phyloP scores from a whole-genome alignment of 2,797 vertebrate species.

The Hafferia zeledoni region DNA sequence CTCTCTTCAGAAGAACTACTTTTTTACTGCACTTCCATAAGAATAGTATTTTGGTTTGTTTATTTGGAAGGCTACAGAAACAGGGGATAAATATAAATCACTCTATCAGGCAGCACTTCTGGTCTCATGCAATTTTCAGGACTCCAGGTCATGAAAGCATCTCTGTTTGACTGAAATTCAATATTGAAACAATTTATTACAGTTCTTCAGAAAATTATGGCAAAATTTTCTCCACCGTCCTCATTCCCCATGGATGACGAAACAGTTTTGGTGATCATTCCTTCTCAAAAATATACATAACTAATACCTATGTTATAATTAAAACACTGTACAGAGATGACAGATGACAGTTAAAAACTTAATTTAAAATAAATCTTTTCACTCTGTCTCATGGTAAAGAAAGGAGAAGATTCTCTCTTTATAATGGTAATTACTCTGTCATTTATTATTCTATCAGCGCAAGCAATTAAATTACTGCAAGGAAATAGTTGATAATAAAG shows the following conservation, averaged over 20 bases:
- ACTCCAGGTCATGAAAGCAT: conserved; percentile 49
- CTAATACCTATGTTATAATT: conserved; percentile 99
- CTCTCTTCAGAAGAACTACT: conserved; percentile 21
- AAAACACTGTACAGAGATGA: conserved; percentile 96
- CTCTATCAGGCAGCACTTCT: conserved; percentile 31
- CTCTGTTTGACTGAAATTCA: conserved; percentile 71
- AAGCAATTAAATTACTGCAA: conserved; percentile 99
- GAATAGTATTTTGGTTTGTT: conserved; percentile 60
- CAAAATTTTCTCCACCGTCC: conserved; percentile 69
- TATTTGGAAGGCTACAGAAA: conserved; percentile 38
- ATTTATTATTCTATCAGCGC: conserved; percentile 99
- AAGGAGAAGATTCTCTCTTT: conserved; percentile 99
- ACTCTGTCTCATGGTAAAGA: conserved; percentile 99
- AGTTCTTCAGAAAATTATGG: conserved; percentile 70
- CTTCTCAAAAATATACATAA: conserved; percentile 91
- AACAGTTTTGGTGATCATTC: conserved; percentile 81
- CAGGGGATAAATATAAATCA: conserved; percentile 28
- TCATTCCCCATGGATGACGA: conserved; percentile 69
- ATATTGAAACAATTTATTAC: conserved; percentile 73
- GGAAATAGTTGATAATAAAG: conserved; percentile 99
- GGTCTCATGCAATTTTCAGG: conserved; percentile 59
- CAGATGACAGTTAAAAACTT: conserved; percentile 99
- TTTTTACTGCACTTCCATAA: conserved; percentile 41
- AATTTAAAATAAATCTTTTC: conserved; percentile 99
- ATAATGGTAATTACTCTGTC: conserved; percentile 99